Base-by-base conservation (phyloP, 2,797 vertebrate species). In the Rousettus madagascariensis region DNA sequence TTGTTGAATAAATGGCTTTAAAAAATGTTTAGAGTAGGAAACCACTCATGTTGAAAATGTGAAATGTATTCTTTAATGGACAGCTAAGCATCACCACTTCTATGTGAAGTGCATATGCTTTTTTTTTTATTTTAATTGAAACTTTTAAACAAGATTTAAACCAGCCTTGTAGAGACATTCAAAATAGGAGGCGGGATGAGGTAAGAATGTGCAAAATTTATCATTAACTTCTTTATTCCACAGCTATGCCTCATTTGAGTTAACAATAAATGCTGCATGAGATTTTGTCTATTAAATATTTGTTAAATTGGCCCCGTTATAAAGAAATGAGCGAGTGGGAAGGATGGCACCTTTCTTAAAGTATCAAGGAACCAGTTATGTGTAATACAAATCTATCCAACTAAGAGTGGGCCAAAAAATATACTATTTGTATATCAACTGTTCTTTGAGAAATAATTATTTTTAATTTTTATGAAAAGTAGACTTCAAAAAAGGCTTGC, bases 51-150 rank as follows among this genome's bases (percentile, higher is more conserved):
- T 74, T 96, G 78, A 96, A 95, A 95, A 94, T 71, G 46, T 68
- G 78, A 95, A 97, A 96, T 95, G 91, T 94, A 61, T 92, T 95
- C 80, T 95, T 95, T 86, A 97, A 95, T 89, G 71, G 91, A 92
- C 78, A 97, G 84, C 91, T 97, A 96, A 95, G 68, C 93, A 97
- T 74, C 59, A 95, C 51, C 78, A 84, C 51, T 51, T 83, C 82
- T 87, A 91, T 89, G 82, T 89, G 94, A 90, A 95, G 66, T 86
- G 55, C 38, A 95, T 69, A 79, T 49, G 15, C 16, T 16, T 16
- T 16, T 16, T 16, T 49, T 17, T 77, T 84, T 85, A 33, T 95
- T 95, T 95, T 82, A 88, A 94, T 84, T 41, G 93, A 96, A 96
- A 92, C 4, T 69, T 90, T 95, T 84, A 88, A 90, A 41, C 28